phyloP scores from a whole-genome alignment of 2,888 invertebrate genomes.

The Tipula helvola region DNA sequence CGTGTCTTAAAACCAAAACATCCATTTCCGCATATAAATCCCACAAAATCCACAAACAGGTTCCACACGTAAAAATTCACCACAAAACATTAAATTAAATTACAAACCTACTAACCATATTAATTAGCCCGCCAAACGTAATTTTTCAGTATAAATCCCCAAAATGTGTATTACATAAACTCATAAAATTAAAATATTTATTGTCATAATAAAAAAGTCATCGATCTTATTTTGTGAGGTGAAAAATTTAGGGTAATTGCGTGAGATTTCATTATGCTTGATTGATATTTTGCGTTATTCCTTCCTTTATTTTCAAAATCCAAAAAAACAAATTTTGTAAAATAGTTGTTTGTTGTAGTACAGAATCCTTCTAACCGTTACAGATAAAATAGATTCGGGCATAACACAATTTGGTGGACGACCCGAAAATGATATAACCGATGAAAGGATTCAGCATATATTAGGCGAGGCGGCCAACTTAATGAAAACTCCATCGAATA shows the following conservation, averaged over 20 bases:
- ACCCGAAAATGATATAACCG: conserved; percentile 65
- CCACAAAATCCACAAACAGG: neutral
- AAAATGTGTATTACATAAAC: neutral
- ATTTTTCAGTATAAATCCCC: neutral
- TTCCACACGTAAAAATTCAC: neutral
- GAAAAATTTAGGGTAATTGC: too few species aligned
- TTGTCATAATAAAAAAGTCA: neutral
- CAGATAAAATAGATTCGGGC: conserved; percentile 53
- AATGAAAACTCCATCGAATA: conserved; percentile 52
- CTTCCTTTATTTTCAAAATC: neutral
- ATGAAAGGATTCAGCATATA: conserved; percentile 88
- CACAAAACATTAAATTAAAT: neutral
- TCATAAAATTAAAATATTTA: neutral
- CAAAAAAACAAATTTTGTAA: neutral
- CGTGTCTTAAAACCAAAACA: neutral
- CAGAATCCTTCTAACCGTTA: conserved; percentile 17
- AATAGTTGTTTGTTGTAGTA: conserved; percentile 14
- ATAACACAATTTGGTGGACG: conserved; percentile 61
- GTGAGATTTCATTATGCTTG: neutral
- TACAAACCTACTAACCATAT: neutral
- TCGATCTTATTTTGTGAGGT: too few species aligned
- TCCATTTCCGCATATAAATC: neutral
- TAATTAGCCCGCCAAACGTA: neutral
- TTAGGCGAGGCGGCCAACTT: conserved; percentile 84
- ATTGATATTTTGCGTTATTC: neutral